Evolutionary conservation across 1,140 invertebrate genomes (phyloP), one percentile per base, ranked within the genome.

Genomic region (Pristionchus pacificus): DNA sequence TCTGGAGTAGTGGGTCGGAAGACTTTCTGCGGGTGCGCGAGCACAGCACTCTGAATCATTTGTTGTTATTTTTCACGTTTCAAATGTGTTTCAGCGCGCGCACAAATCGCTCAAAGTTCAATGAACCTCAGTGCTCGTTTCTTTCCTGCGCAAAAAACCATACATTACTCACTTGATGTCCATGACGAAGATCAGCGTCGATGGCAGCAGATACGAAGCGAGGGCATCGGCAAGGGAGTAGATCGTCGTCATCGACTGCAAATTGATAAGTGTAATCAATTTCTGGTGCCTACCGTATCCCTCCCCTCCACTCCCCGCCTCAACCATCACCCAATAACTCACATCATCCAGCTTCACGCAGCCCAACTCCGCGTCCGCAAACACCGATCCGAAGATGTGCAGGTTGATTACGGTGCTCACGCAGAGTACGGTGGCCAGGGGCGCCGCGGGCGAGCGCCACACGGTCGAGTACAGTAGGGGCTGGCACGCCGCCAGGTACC

Each of bases 1-100:
- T 31, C 49, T 70, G 68, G 27, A 73, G 65, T 10, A 73, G 49
- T n/a, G 71, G 71, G 31, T 72, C 62, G n/a, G 59, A 28, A 32
- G 69, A 60, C 14, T 62, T 65, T 2, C 64, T 49, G 6, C 19
- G 6, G 38, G 38, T 49, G 6, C 38, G 38, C 6, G 38, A 6
- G 19, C 38, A 49, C 38, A 49, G 19, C 38, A 49, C 38, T 19
- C 38, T 49, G 38, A 49, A 49, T 49, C 6, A 49, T n/a, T n/a
- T n/a, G n/a, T n/a, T n/a, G n/a, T n/a, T n/a, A n/a, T n/a, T n/a
- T n/a, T n/a, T n/a, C n/a, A n/a, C n/a, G n/a, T n/a, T n/a, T n/a
- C n/a, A n/a, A n/a, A n/a, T n/a, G n/a, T n/a, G n/a, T n/a, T n/a
- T n/a, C n/a, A n/a, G n/a, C n/a, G n/a, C n/a, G n/a, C n/a, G n/a